These are phyloP conservation scores for Samia ricini DNA, from an alignment of 1,140 invertebrate genomes.

Conservation along the genomic window DNA sequence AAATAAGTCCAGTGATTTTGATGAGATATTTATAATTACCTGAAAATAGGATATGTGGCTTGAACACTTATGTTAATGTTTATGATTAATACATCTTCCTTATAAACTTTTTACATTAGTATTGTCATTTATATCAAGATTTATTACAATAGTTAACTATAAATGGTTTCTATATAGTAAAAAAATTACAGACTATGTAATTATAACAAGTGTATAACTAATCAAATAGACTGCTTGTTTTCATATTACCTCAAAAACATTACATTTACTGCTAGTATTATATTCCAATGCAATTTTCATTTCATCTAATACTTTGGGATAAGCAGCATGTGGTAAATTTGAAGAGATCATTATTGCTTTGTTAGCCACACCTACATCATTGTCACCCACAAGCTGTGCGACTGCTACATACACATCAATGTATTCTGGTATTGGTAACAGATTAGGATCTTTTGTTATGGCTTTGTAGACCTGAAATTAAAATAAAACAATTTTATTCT, in stretches of 20 bases:
- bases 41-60: no score
- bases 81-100: no score
- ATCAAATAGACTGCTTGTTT: conserved; percentile 1
- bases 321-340: conserved; percentile 71
- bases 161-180: no score
- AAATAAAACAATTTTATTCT: conserved; percentile 4
- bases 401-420: conserved; percentile 76
- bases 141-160: no score
- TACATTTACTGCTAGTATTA: conserved; percentile 78
- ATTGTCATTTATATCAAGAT: no score
- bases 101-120: no score
- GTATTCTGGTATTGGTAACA: conserved; percentile 72
- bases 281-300: conserved; percentile 73
- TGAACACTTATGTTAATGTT: not conserved
- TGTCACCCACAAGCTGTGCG: conserved; percentile 78
- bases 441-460: conserved; percentile 40
- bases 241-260: conserved; percentile 81
- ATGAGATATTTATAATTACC: conserved; percentile 83
- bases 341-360: conserved; percentile 79
- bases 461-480: conserved; percentile 61
- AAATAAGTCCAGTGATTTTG: conserved; percentile 78
- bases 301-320: conserved; percentile 70
- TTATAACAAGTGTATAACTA: no score
- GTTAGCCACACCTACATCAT: conserved; percentile 79
- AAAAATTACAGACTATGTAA: no score